Evolutionary conservation across 2,797 vertebrate species (phyloP), one percentile per base, ranked within the genome.

Genomic region (Pteropus rufus): DNA sequence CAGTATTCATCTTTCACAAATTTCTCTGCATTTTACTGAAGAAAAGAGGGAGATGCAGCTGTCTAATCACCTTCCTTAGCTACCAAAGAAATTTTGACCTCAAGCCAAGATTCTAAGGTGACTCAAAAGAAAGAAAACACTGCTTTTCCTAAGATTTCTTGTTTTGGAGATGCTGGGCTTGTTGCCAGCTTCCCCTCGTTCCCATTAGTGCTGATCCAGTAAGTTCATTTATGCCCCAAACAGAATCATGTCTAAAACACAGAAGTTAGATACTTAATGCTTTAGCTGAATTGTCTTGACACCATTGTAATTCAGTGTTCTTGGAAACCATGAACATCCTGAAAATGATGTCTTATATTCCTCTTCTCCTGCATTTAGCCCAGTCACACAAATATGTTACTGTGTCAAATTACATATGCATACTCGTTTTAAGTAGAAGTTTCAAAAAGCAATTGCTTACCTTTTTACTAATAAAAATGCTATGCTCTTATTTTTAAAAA

Each of bases 81-180:
- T 75, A 80, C 67, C 34, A 41, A 64, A 88, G 88, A 81, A 70
- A 69, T 5, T 82, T 31, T 92, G 81, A 73, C 52, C 41, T 86
- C 64, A 79, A 73, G 29, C 69, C 75, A 77, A 95, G 70, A 92
- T 80, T 88, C 39, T 86, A 88, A 95, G 82, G 82, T 89, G 92
- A 90, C 24, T 31, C 60, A 10, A 90, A 77, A 81, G 81, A 93
- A 58, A 84, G n/a, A 82, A 92, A 94, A 60, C 73, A 70, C 39
- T 92, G 90, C 18, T 60, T 95, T 92, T 89, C 44, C 58, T 80
- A 89, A 65, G n/a, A 58, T 91, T 76, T 94, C 76, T 85, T 73
- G 76, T 82, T 96, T 72, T 93, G 79, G 77, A 91, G 89, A 94
- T 19, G 15, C 58, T 19, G 29, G 91, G 94, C 15, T 0, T 12